Evolutionary conservation across 2,797 vertebrate species (phyloP).

Genomic region (Scleropages formosus): DNA sequence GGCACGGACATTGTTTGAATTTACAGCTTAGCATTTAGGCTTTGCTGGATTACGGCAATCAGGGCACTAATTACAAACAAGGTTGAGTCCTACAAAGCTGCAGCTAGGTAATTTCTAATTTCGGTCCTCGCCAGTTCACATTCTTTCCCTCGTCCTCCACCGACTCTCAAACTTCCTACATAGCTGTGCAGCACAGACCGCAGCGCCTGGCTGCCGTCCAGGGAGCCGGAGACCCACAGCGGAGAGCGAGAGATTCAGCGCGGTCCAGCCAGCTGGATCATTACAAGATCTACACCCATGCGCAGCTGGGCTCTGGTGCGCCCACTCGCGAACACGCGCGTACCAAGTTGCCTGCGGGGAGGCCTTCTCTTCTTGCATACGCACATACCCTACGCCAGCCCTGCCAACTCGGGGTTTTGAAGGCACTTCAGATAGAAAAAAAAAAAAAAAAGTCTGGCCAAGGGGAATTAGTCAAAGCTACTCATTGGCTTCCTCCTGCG

Average conservation of each 20-base stretch:
- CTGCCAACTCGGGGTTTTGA: not conserved
- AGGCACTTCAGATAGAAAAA: slow-evolving; percentile 23
- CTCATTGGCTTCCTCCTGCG: slow-evolving; percentile 64
- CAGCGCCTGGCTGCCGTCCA: slow-evolving; percentile 32
- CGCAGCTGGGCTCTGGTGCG: slow-evolving; percentile 15
- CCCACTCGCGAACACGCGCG: not conserved
- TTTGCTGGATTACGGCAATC: slow-evolving; percentile 22
- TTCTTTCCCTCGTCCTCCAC: slow-evolving; percentile 13
- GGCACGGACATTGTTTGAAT: slow-evolving; percentile 5
- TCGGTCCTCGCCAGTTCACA: not conserved
- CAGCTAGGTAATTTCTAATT: slow-evolving; percentile 23
- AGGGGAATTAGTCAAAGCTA: slow-evolving; percentile 68
- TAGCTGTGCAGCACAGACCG: slow-evolving; percentile 30
- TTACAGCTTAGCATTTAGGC: slow-evolving; percentile 15
- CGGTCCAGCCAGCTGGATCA: slow-evolving; percentile 20
- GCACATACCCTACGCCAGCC: not conserved
- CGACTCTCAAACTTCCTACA: slow-evolving; percentile 26
- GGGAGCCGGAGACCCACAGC: slow-evolving; percentile 29
- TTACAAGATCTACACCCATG: slow-evolving; percentile 24
- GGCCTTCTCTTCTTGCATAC: not conserved
- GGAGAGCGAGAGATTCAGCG: slow-evolving; percentile 20
- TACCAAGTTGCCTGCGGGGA: slow-evolving; percentile 17
- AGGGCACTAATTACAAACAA: slow-evolving; percentile 16
- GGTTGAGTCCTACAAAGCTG: slow-evolving; percentile 17
- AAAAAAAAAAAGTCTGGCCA: slow-evolving; percentile 64